phyloP scores from a whole-genome alignment of 2,888 invertebrate species.

The Leptura quadrifasciata region DNA sequence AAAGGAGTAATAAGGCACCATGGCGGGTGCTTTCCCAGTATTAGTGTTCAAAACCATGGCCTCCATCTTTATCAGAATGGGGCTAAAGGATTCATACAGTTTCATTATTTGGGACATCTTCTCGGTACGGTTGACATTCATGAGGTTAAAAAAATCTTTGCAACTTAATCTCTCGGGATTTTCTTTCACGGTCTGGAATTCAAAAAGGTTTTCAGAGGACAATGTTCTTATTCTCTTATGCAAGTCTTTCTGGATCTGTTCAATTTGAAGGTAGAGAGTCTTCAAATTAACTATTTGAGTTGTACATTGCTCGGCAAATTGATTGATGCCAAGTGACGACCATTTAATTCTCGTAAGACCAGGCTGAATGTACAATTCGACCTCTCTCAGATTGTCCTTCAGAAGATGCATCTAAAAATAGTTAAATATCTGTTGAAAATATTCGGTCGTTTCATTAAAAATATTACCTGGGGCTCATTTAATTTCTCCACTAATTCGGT shows the following conservation, averaged over 20 bases:
- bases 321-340: slow-evolving; percentile 88
- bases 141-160: slow-evolving; percentile 82
- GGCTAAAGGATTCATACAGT: slow-evolving; percentile 87
- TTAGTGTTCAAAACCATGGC: slow-evolving; percentile 87
- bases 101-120: slow-evolving; percentile 81
- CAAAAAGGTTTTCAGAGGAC: slow-evolving; percentile 78
- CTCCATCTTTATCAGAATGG: slow-evolving; percentile 90
- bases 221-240: slow-evolving; percentile 77
- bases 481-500: slow-evolving; percentile 80
- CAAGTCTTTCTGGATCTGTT: slow-evolving; percentile 81
- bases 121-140: slow-evolving; percentile 82
- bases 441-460: not conserved
- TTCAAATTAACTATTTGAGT: slow-evolving; percentile 77
- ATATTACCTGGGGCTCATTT: slow-evolving; percentile 81
- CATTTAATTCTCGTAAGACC: slow-evolving; percentile 90
- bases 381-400: slow-evolving; percentile 81
- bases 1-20: slow-evolving; percentile 85
- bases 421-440: slow-evolving; percentile 24
- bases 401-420: slow-evolving; percentile 78
- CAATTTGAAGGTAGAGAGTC: slow-evolving; percentile 82
- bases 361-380: slow-evolving; percentile 86
- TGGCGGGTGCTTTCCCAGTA: slow-evolving; percentile 83
- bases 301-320: slow-evolving; percentile 80
- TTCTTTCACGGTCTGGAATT: slow-evolving; percentile 65
- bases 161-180: slow-evolving; percentile 63